A percentile compares a stretch with the other conserved stretches of the same genome.
Evolutionary conservation across 2,113 vertebrate species (phyloP).

Genomic region (Polyodon spathula): DNA sequence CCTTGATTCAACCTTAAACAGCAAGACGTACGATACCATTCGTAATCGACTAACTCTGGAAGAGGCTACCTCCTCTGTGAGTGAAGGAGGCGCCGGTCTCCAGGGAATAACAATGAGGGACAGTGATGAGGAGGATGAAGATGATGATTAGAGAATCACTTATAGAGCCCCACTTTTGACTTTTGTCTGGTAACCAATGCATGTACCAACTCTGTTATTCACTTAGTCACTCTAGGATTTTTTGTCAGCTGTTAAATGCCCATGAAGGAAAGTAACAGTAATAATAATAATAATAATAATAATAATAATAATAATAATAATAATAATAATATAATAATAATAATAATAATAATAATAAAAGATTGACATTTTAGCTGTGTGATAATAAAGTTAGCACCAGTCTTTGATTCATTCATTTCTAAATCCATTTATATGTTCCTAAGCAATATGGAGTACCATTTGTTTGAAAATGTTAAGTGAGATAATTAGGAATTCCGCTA

Average conservation of each 20-base stretch:
- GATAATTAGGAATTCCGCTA: conserved; percentile 74
- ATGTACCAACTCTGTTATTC: conserved; percentile 90
- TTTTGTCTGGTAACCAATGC: conserved; percentile 84
- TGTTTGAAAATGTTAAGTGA: conserved; percentile 88
- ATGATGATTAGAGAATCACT: conserved; percentile 65
- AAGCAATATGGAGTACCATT: conserved; percentile 98
- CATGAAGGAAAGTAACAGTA: conserved; percentile 82
- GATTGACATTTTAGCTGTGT: conserved; percentile 91
- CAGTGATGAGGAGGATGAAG: conserved; percentile 94
- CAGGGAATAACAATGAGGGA: conserved; percentile 97
- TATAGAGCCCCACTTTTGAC: conserved; percentile 53
- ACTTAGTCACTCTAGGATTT: conserved; percentile 93
- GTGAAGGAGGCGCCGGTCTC: conserved; percentile 88
- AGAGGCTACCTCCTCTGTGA: conserved; percentile 87
- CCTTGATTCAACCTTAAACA: conserved; percentile 96
- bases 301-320: conserved; percentile 38
- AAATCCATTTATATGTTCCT: conserved; percentile 89
- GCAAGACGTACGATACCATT: conserved; percentile 95
- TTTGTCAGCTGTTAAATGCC: conserved; percentile 84
- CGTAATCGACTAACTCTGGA: conserved; percentile 90
- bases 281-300: conserved; percentile 12
- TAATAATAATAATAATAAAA: too few species aligned
- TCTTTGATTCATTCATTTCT: conserved; percentile 76
- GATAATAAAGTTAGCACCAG: conserved; percentile 84
- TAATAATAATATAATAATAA: conserved; percentile 43